A percentile compares a stretch with the other conserved stretches of the same genome.
Conservation (phyloP, 2,113 vertebrate genomes). For the Callithrix jacchus region DNA sequence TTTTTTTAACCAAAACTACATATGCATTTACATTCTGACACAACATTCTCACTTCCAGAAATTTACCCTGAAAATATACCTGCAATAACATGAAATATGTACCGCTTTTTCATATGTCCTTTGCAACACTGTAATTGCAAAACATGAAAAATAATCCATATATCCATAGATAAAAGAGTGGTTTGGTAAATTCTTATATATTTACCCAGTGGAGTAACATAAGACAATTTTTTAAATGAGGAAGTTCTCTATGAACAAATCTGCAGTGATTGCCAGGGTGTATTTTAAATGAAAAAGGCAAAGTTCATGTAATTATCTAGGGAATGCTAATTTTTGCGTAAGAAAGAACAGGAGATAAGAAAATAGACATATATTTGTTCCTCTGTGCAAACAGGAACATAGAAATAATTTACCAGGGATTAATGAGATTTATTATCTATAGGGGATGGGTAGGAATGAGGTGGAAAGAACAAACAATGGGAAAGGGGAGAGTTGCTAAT, state of each 20-base stretch:
- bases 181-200: not conserved
- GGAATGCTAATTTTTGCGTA: not conserved
- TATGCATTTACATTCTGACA: not conserved
- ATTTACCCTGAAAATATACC: not conserved
- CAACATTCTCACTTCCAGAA: not conserved
- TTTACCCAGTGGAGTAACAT: not conserved
- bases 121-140: not conserved
- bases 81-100: not conserved
- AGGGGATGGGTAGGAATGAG: not conserved
- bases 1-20: not conserved
- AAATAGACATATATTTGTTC: not conserved
- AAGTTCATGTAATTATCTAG: not conserved
- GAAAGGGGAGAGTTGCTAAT: not conserved
- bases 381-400: not conserved
- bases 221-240: not conserved
- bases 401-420: not conserved
- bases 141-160: not conserved
- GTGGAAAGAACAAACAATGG: not conserved
- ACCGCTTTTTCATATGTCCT: not conserved
- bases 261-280: not conserved
- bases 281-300: not conserved
- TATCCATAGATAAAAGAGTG: not conserved
- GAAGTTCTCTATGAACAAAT: not conserved
- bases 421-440: not conserved
- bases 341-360: not conserved